Conservation (phyloP, 2,888 invertebrate species). For the Stegophylla sp. region DNA sequence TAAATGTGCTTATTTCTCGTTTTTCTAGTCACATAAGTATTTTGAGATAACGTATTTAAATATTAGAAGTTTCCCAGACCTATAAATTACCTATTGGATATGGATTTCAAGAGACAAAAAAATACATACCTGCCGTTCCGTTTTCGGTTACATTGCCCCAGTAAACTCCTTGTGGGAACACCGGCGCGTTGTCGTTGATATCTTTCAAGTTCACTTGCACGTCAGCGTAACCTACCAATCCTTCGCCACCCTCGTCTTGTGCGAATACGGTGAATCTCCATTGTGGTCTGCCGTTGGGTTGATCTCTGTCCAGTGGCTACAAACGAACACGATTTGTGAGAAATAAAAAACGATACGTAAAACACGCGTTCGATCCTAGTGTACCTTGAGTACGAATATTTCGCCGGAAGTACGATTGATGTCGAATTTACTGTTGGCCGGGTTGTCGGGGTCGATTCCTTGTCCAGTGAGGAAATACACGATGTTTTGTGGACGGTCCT, state of each 20-base stretch:
- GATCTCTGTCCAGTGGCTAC: conserved; percentile 93
- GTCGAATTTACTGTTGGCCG: conserved; percentile 93
- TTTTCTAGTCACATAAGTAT: too few relatives aligned
- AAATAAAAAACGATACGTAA: background rate
- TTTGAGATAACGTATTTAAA: too few relatives aligned
- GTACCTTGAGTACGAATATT: conserved; percentile 92
- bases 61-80: background rate
- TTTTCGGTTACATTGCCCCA: conserved; percentile 96
- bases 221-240: conserved; percentile 94
- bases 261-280: conserved; percentile 97
- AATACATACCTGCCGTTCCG: conserved; percentile 77
- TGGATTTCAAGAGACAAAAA: background rate
- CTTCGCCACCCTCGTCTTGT: conserved; percentile 94
- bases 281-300: conserved; percentile 93
- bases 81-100: background rate
- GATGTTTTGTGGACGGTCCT: conserved; percentile 92
- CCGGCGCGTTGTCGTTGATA: conserved; percentile 97
- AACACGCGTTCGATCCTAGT: conserved; percentile 60
- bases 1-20: too few relatives aligned
- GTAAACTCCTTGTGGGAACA: conserved; percentile 92
- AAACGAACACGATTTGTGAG: conserved; percentile 62
- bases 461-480: conserved; percentile 95
- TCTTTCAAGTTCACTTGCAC: conserved; percentile 97
- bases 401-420: conserved; percentile 94
- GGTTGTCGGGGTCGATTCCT: conserved; percentile 93